These are phyloP conservation scores for Cryptosula pallasiana DNA, from an alignment of 2,888 invertebrate genomes.

Conservation along the genomic window DNA sequence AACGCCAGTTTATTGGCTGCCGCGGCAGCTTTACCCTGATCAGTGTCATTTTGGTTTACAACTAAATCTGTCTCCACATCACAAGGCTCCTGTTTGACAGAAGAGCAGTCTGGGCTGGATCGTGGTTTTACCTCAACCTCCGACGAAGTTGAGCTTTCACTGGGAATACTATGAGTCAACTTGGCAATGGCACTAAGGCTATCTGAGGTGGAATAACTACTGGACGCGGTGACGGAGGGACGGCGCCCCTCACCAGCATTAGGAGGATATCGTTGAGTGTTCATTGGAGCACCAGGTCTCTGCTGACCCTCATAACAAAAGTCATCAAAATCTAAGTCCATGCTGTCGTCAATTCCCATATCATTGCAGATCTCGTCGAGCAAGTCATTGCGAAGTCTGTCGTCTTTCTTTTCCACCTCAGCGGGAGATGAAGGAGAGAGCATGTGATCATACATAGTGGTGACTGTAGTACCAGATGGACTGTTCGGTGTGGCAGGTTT, in stretches of 20 bases:
- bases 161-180: conserved; percentile 4
- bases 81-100: conserved; percentile 9
- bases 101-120: background rate
- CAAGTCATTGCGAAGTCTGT: conserved; percentile 44
- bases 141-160: background rate
- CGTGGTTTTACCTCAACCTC: conserved; percentile 1
- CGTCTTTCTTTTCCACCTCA: conserved; percentile 33
- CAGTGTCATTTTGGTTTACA: background rate
- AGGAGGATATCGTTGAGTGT: background rate
- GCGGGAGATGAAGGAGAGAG: conserved; percentile 40
- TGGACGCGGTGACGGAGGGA: background rate
- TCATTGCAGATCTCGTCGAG: conserved; percentile 52
- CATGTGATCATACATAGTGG: conserved; percentile 36
- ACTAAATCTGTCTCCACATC: background rate
- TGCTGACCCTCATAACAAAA: conserved; percentile 25
- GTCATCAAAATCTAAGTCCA: conserved; percentile 51
- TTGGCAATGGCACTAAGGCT: conserved; percentile 21
- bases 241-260: background rate
- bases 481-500: conserved; percentile 40
- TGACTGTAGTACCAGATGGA: conserved; percentile 35
- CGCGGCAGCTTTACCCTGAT: conserved; percentile 20
- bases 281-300: background rate
- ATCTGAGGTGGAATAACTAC: conserved; percentile 7
- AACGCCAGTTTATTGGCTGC: conserved; percentile 3
- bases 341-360: conserved; percentile 51